Base-by-base conservation (phyloP, 2,797 vertebrate species). In the Tachyglossus aculeatus region DNA sequence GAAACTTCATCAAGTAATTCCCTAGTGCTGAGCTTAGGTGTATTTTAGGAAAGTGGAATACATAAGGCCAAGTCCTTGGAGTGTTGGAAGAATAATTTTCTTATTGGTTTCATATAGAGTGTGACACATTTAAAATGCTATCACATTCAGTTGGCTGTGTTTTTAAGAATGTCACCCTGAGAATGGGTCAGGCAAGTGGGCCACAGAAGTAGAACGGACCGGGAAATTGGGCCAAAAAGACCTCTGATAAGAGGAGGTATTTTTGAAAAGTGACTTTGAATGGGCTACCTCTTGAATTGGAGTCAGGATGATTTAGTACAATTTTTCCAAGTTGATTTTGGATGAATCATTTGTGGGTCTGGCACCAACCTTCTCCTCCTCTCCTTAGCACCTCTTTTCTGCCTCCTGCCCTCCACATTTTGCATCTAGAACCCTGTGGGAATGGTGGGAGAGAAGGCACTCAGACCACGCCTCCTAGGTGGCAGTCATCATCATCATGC, bases 151-250 rank as follows among this genome's bases (percentile, higher is more conserved):
- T 63, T 65, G 74, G 72, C 53, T n/a, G 64, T 62, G 50, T 41
- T 53, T 82, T 80, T 78, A 86, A 73, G 59, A 71, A 59, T 78
- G 78, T 81, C 76, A 67, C 71, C 68, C 70, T 71, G 55, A 81
- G 83, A 75, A 77, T n/a, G n/a, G n/a, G n/a, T n/a, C n/a, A n/a
- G n/a, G n/a, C n/a, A n/a, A n/a, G n/a, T n/a, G n/a, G n/a, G n/a
- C n/a, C n/a, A n/a, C n/a, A n/a, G n/a, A n/a, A n/a, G n/a, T 83
- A 47, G 73, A 80, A 73, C 65, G 83, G 77, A 77, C 68, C 67
- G 77, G 73, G 63, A 77, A 66, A 71, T 57, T 43, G 40, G 56
- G 66, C 53, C 31, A 57, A 74, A 71, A 74, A 69, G 56, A 39
- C 77, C 79, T 29, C 53, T 57, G 25, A 62, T n/a, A 78, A 74